phyloP scores from a whole-genome alignment of 1,140 invertebrate species.

The Atopsyche davidsoni region DNA sequence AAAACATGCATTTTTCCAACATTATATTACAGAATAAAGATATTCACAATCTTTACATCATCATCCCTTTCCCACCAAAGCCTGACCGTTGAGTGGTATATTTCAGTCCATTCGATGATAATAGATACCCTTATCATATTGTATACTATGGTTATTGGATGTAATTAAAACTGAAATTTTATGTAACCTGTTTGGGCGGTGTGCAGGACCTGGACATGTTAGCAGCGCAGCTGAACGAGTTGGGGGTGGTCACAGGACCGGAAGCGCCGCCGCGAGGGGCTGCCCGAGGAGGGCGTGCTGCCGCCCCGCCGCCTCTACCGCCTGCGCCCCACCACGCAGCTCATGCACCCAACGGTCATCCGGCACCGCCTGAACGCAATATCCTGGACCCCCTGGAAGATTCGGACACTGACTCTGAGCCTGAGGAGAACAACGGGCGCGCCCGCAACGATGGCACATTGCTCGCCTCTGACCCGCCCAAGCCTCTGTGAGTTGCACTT shows the following conservation, averaged over 20 bases:
- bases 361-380: constrained; percentile 42
- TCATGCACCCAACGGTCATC: constrained; percentile 33
- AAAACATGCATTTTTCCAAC: too few relatives aligned
- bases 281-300: constrained; percentile 40
- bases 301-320: constrained; percentile 44
- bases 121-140: too few relatives aligned
- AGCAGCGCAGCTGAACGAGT: constrained; percentile 87
- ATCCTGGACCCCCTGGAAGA: constrained; percentile 55
- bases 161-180: not conserved
- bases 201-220: constrained; percentile 84
- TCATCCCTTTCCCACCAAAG: too few relatives aligned
- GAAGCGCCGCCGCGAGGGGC: constrained; percentile 51
- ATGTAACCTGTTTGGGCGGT: not conserved
- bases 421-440: constrained; percentile 58
- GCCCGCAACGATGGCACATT: constrained; percentile 86
- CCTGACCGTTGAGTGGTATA: too few relatives aligned
- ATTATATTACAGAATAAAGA: too few relatives aligned
- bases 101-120: too few relatives aligned
- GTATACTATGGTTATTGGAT: not conserved
- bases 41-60: too few relatives aligned
- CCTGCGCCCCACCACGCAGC: constrained; percentile 21
- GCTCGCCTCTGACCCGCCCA: constrained; percentile 90
- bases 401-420: constrained; percentile 61
- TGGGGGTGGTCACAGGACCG: constrained; percentile 65
- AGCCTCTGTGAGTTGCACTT: constrained; percentile 90